Evolutionary conservation across 2,113 vertebrate genomes (phyloP).

Genomic region (Tringa solitaria): DNA sequence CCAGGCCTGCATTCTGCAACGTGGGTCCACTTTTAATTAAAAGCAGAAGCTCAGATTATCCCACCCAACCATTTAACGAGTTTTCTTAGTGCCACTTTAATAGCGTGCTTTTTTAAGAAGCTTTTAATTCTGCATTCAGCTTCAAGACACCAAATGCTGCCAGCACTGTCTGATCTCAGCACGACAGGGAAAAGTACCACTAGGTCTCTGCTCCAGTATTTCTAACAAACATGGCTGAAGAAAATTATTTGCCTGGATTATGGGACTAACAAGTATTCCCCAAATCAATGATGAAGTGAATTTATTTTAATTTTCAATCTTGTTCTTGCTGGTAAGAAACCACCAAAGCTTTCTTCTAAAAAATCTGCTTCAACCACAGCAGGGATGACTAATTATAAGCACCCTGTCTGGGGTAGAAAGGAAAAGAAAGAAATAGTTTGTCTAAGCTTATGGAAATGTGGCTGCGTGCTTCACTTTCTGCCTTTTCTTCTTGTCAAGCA

Average conservation of each 20-base stretch:
- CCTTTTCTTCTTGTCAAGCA: slow-evolving; percentile 48
- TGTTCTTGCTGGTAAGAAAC: slow-evolving; percentile 17
- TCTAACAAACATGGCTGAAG: slow-evolving; percentile 9
- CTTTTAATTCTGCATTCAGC: slow-evolving; percentile 48
- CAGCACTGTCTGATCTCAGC: slow-evolving; percentile 47
- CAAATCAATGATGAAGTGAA: neutral
- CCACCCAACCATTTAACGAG: neutral
- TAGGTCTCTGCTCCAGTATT: neutral
- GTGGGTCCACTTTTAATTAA: neutral
- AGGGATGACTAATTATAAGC: slow-evolving; percentile 47
- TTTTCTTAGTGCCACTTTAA: slow-evolving; percentile 22
- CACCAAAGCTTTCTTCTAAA: slow-evolving; percentile 15
- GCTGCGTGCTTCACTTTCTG: slow-evolving; percentile 43
- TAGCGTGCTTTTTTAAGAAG: slow-evolving; percentile 17
- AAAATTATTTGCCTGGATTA: slow-evolving; percentile 30
- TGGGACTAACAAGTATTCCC: neutral
- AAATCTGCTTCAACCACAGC: neutral
- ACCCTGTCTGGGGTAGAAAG: neutral
- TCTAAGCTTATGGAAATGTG: slow-evolving; percentile 53
- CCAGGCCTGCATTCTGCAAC: neutral
- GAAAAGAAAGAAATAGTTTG: slow-evolving; percentile 22
- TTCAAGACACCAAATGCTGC: slow-evolving; percentile 39
- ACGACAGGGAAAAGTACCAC: neutral
- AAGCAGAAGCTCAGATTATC: slow-evolving; percentile 30
- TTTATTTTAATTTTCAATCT: neutral